phyloP scores from a whole-genome alignment of 2,113 vertebrate species.

The human region DNA sequence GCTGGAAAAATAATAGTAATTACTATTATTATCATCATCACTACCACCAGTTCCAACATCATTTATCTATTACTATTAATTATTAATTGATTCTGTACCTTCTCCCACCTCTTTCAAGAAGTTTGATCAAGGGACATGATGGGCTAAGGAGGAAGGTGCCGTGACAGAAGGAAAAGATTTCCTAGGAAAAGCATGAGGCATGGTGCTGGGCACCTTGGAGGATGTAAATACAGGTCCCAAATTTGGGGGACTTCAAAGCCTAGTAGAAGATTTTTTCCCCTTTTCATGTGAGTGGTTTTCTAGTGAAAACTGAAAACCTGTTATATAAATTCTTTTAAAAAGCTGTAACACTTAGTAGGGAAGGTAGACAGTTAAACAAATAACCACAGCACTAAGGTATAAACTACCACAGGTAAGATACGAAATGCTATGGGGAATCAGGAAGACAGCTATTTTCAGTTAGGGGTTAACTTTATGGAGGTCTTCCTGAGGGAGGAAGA shows the following conservation, averaged over 20 bases:
- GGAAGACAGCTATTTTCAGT: neutral
- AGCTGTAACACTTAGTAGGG: too few species aligned
- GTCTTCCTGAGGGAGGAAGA: neutral
- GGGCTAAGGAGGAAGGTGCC: neutral
- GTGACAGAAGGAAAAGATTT: neutral
- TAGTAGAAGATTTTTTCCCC: neutral
- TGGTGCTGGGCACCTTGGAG: neutral
- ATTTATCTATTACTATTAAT: neutral
- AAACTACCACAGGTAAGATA: neutral
- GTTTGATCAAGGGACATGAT: neutral
- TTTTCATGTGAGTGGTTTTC: too few species aligned
- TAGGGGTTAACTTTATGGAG: neutral
- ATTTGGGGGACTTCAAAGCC: neutral
- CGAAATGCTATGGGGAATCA: neutral
- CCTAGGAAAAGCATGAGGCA: rapidly evolving
- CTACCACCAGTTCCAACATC: neutral
- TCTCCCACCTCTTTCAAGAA: neutral
- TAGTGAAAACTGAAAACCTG: too few species aligned
- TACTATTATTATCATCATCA: neutral
- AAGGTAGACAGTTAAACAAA: neutral
- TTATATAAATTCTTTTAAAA: too few species aligned
- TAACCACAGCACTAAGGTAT: neutral
- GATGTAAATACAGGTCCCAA: rapidly evolving
- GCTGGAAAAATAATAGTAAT: neutral
- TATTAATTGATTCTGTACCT: neutral